Evolutionary conservation across 2,888 invertebrate species (phyloP), one percentile per base, ranked within the genome.

Genomic region (Drosophila meridiana): DNA sequence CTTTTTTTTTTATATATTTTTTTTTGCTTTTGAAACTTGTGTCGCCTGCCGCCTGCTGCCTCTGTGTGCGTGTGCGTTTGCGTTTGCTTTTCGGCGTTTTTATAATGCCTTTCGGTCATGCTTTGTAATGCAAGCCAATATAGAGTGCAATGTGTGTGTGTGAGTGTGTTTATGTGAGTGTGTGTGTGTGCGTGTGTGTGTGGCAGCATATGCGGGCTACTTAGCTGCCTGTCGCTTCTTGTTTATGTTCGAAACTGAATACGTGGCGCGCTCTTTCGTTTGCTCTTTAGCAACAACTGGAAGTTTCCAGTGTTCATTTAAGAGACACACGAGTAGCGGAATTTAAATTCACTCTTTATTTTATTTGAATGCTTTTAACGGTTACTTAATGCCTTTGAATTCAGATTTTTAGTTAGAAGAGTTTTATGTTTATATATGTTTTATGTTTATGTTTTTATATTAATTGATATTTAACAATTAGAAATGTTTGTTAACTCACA

Each of bases 211-310:
- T 76, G 73, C 67, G 60, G 52, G 48, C 76, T 73, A 68, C 79
- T 76, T 64, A 63, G 66, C 65, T 48, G 76, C 43, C 68, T 60
- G 72, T 53, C 68, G 47, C 60, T 68, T 67, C 53, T 72, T 84
- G 76, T 86, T 82, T 78, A 84, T 81, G 63, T 74, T 86, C 81
- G 81, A 82, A 83, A 86, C 73, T 74, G 64, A 72, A 73, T 38
- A 14, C 56, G 13, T n/a, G 47, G n/a, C 4, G 26, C n/a, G 32
- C 68, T 78, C 69, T 76, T 62, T 9, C 30, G 4, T 11, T 48
- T 34, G 9, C 82, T 83, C 74, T 74, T 78, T 30, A 42, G 28
- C 40, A 11, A 5, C 9, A 28, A 47, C 70, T 84, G 84, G 82
- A 86, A 84, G 11, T 30, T 81, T 83, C 76, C 80, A 82, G 62